Base-by-base conservation (phyloP, 2,797 vertebrate species). In the Leuciscus waleckii region DNA sequence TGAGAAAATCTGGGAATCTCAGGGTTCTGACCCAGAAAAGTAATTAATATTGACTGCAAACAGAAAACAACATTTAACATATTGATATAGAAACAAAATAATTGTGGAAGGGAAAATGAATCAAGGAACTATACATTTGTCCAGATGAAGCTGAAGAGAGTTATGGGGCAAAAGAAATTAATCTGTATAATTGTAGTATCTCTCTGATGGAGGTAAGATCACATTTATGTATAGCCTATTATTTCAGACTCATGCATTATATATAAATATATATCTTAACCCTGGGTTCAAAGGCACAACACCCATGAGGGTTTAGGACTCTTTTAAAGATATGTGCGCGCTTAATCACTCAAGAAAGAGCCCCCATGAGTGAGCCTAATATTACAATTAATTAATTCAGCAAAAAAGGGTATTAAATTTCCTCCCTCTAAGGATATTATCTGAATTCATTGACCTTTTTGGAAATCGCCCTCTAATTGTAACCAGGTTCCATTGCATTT, bases 301-400 rank as follows among this genome's bases (percentile, higher is more conserved):
- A 92, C 95, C 93, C 95, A 82, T 86, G 95, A 95, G 95, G 94
- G 91, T 91, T 88, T 87, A 91, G 90, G 89, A 94, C 94, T 95
- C 95, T 95, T 95, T 96, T 96, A 95, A 96, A 96, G 94, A 95
- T 96, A 96, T 94, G 94, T 95, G 94, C 96, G 97, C 96, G 95
- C 96, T 98, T 98, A 98, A 98, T 99, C 97, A 98, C 97, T 96
- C 97, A 97, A 96, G 96, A 97, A 97, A 97, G 96, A 96, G 96
- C 96, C 96, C 97, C 96, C 96, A 90, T 93, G 97, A 97, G 97
- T 97, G 93, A 95, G 96, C 97, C 97, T 97, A 98, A 99, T 98
- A 98, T 98, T 99, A 98, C 97, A 99, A 99, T 99, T 98, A 99
- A 99, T 99, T 98, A 97, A 98, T 99, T 98, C 97, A 95, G 97